These are phyloP conservation scores for Natrix natrix DNA, from an alignment of 2,797 vertebrate genomes.

Conservation along the genomic window DNA sequence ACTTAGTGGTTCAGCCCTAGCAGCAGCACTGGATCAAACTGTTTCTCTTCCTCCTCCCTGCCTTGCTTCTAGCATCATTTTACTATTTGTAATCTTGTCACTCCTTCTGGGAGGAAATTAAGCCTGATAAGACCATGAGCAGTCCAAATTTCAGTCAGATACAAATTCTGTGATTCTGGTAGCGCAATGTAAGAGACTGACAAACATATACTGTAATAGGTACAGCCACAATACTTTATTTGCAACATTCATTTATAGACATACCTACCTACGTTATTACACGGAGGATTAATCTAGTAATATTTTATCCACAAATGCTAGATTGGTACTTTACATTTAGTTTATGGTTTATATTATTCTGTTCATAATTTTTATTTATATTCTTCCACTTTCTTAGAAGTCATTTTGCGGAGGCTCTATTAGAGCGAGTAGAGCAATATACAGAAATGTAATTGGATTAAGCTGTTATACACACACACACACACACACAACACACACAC, in stretches of 20 bases:
- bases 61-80: neutral
- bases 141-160: neutral
- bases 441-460: slow-evolving; percentile 71
- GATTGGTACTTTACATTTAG: slow-evolving; percentile 28
- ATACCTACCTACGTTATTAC: neutral
- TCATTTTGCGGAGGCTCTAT: slow-evolving; percentile 34
- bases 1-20: neutral
- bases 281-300: neutral
- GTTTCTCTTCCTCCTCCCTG: neutral
- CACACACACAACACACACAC: neutral
- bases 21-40: neutral
- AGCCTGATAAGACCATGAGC: neutral
- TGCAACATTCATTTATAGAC: neutral
- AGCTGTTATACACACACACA: neutral
- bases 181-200: neutral
- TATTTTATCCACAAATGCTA: neutral
- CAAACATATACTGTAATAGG: neutral
- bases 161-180: neutral
- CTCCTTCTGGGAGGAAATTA: neutral
- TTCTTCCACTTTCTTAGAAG: neutral
- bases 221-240: neutral
- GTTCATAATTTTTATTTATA: slow-evolving; percentile 25
- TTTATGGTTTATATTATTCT: slow-evolving; percentile 3
- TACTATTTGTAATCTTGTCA: no score
- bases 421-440: slow-evolving; percentile 67